Evolutionary conservation across 2,797 vertebrate species (phyloP).

Genomic region (Cossypha caffra): DNA sequence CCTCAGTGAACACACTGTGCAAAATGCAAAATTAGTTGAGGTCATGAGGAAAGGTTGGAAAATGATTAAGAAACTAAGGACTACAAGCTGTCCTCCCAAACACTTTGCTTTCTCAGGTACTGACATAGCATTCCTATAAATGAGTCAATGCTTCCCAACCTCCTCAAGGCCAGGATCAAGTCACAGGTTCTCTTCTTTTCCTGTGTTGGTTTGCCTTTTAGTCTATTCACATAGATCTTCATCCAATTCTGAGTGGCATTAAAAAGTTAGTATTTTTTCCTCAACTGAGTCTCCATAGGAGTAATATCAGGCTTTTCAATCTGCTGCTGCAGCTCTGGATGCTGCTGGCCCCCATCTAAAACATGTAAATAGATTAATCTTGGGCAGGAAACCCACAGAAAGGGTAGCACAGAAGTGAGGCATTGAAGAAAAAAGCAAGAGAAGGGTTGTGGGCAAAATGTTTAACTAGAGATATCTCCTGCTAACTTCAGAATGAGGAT

Average conservation of each 20-base stretch:
- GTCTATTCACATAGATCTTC: not conserved
- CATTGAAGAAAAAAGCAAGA: not conserved
- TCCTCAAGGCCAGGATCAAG: not conserved
- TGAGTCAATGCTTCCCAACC: not conserved
- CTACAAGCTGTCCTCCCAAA: not conserved
- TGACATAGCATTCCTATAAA: not conserved
- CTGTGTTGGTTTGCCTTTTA: not conserved
- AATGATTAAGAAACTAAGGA: not conserved
- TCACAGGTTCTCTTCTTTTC: not conserved
- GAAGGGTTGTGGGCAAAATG: fast-evolving
- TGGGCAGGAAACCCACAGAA: not conserved
- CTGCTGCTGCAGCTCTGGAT: not conserved
- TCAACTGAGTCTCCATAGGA: not conserved
- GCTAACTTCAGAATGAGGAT: not conserved
- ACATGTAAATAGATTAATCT: not conserved
- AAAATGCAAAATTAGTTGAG: not conserved
- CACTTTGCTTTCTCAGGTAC: not conserved
- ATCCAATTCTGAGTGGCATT: not conserved
- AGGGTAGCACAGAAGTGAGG: fast-evolving
- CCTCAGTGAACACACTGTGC: not conserved
- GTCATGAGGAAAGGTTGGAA: not conserved
- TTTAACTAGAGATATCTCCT: not conserved
- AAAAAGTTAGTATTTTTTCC: not conserved
- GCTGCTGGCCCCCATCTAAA: not conserved
- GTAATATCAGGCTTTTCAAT: not conserved